Conservation (phyloP, 2,113 vertebrate species). For the Vidua macroura region DNA sequence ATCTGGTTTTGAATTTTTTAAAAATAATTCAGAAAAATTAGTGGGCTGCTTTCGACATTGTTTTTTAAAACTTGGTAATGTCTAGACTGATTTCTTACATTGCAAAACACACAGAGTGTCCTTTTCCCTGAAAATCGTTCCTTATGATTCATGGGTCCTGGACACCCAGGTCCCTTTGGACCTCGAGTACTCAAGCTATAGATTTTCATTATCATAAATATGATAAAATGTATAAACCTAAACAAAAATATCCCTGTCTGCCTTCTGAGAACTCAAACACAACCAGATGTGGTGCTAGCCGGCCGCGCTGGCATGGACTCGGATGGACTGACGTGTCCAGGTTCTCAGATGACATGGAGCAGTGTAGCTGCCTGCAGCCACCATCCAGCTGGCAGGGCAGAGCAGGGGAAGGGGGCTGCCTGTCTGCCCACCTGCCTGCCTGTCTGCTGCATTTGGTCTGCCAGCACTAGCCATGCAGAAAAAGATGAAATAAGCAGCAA, state of each 20-base stretch:
- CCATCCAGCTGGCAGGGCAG: not conserved
- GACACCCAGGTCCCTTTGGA: conserved; percentile 24
- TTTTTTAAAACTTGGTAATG: conserved; percentile 42
- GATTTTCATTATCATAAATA: conserved; percentile 26
- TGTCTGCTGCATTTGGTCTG: not conserved
- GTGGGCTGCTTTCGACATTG: conserved; percentile 35
- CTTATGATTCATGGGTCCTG: conserved; percentile 65
- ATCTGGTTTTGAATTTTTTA: not conserved
- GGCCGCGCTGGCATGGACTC: rapidly evolving
- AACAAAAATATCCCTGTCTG: conserved; percentile 55
- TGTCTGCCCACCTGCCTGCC: not conserved
- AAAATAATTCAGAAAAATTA: not conserved
- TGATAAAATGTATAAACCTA: conserved; percentile 70
- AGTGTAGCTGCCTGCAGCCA: not conserved
- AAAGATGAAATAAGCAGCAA: not conserved
- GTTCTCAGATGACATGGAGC: not conserved
- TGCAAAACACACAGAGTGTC: conserved; percentile 29
- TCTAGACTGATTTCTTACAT: conserved; percentile 51
- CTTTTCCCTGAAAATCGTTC: conserved; percentile 9
- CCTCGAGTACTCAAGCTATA: conserved; percentile 27
- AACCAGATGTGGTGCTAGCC: not conserved
- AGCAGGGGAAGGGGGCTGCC: conserved; percentile 2
- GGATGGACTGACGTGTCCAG: not conserved
- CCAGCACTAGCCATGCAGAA: not conserved
- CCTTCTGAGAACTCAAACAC: conserved; percentile 48